Percentiles rank a stretch among this genome's conserved stretches.
Conservation (phyloP, 1,140 invertebrate species). For the Agrypnia vestita region DNA sequence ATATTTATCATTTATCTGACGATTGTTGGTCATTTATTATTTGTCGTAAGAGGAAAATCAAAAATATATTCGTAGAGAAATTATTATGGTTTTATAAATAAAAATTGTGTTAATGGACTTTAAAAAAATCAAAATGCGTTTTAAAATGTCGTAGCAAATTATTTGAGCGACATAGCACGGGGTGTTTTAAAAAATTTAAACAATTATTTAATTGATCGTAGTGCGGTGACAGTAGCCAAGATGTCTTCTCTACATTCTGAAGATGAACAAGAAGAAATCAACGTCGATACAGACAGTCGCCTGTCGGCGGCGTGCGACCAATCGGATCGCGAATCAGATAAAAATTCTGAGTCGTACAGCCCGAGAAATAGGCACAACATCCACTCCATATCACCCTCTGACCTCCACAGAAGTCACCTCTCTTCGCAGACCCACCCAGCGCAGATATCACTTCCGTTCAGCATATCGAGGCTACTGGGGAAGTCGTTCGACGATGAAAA, state of each 20-base stretch:
- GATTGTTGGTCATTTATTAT: too few relatives aligned
- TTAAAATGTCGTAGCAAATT: background rate
- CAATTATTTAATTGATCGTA: background rate
- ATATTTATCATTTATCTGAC: too few relatives aligned
- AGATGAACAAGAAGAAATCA: slow-evolving; percentile 76
- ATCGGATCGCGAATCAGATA: slow-evolving; percentile 69
- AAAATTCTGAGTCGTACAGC: slow-evolving; percentile 63
- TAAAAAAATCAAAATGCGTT: background rate
- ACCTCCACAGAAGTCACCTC: slow-evolving; percentile 65
- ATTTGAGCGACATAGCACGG: background rate
- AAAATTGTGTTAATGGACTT: background rate
- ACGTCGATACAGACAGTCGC: slow-evolving; percentile 76
- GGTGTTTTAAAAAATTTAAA: background rate
- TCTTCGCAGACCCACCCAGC: slow-evolving; percentile 70
- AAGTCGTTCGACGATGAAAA: slow-evolving; percentile 76
- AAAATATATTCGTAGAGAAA: too few relatives aligned
- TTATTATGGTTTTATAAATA: background rate
- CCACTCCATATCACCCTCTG: slow-evolving; percentile 66
- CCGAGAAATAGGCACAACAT: slow-evolving; percentile 63
- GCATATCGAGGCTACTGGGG: slow-evolving; percentile 80
- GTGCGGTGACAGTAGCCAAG: background rate
- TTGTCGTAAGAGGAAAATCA: too few relatives aligned
- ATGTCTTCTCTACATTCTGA: slow-evolving; percentile 74
- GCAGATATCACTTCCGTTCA: slow-evolving; percentile 78
- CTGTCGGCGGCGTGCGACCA: slow-evolving; percentile 73